Percentiles rank a stretch among this genome's conserved stretches.
Conservation (phyloP, 1,140 invertebrate species). For the Aphelinus atriplicis region DNA sequence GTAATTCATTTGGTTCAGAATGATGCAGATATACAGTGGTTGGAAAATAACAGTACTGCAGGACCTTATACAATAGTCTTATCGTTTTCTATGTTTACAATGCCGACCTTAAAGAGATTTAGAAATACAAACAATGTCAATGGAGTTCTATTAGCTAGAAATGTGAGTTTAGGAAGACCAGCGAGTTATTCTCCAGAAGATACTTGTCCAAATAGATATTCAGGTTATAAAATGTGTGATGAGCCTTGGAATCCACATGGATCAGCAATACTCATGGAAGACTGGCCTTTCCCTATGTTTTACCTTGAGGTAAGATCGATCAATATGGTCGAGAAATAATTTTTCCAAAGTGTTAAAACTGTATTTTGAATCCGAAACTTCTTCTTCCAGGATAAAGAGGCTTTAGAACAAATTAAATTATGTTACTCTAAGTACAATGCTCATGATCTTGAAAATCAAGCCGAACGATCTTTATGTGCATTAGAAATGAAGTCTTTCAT, state of each 20-base stretch:
- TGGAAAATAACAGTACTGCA: conserved; percentile 75
- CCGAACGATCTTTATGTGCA: conserved; percentile 81
- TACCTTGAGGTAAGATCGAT: conserved; percentile 66
- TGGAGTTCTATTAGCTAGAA: conserved; percentile 70
- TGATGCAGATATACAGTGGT: conserved; percentile 75
- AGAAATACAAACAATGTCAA: conserved; percentile 67
- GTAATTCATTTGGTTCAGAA: conserved; percentile 79
- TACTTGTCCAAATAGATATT: conserved; percentile 85
- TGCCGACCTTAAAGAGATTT: conserved; percentile 65
- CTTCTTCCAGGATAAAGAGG: conserved; percentile 53
- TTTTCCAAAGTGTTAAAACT: background rate
- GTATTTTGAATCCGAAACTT: background rate
- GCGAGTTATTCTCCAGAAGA: conserved; percentile 77
- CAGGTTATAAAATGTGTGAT: conserved; percentile 66
- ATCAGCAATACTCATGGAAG: conserved; percentile 76
- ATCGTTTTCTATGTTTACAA: conserved; percentile 70
- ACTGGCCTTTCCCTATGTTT: conserved; percentile 89
- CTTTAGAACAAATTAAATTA: conserved; percentile 57
- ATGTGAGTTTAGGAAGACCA: conserved; percentile 50
- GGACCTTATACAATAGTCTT: conserved; percentile 78
- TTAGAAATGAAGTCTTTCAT: conserved; percentile 87
- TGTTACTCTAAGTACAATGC: conserved; percentile 72
- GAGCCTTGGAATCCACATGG: conserved; percentile 83
- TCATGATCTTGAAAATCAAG: conserved; percentile 70
- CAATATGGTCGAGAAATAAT: background rate